Evolutionary conservation across 2,113 vertebrate species (phyloP).

Genomic region (Centropus bengalensis): DNA sequence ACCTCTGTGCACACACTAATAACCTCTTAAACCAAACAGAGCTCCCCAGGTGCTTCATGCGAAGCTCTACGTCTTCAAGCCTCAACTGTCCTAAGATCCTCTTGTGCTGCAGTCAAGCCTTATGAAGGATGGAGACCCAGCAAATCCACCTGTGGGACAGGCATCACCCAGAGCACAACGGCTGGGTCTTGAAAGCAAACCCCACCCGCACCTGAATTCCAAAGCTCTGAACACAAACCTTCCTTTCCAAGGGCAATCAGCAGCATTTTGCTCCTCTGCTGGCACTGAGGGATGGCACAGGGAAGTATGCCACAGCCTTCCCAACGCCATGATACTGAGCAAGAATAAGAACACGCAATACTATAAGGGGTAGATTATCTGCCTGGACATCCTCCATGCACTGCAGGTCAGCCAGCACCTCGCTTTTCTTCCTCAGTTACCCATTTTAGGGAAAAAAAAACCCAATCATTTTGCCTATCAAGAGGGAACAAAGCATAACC

Average conservation of each 20-base stretch:
- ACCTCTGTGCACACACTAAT: background rate
- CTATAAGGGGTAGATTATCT: background rate
- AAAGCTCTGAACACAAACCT: background rate
- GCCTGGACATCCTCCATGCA: background rate
- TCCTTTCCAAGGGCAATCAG: background rate
- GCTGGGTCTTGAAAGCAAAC: background rate
- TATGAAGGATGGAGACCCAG: background rate
- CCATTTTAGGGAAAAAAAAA: background rate
- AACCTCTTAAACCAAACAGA: background rate
- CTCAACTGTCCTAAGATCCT: background rate
- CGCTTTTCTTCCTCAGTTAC: background rate
- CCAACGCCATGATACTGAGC: background rate
- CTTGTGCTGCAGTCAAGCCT: background rate
- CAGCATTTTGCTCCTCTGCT: background rate
- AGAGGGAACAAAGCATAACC: background rate
- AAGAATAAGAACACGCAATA: background rate
- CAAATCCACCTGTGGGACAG: background rate
- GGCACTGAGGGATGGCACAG: background rate
- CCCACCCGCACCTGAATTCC: background rate
- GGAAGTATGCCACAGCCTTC: background rate
- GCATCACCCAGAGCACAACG: background rate
- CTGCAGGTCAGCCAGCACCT: background rate
- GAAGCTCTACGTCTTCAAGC: background rate
- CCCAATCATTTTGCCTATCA: background rate
- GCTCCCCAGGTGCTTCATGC: background rate